Percentiles rank a stretch among this genome's conserved stretches.
phyloP scores from a whole-genome alignment of 2,888 invertebrate species.

The Polydesmus complanatus region DNA sequence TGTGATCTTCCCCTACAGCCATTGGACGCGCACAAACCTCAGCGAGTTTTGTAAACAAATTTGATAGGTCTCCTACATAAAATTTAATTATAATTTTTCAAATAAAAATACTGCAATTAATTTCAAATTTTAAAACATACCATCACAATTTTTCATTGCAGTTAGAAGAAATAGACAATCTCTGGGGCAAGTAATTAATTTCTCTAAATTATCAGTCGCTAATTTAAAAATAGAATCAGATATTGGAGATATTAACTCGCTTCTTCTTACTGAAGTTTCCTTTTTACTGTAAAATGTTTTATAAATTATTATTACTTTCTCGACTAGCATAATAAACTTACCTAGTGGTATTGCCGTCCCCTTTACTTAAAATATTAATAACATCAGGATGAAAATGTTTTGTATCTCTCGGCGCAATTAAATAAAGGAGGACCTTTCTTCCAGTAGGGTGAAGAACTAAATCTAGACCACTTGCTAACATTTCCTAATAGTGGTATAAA shows the following conservation, averaged over 20 bases:
- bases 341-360: slow-evolving; percentile 52
- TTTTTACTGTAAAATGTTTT: slow-evolving; percentile 7
- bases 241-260: slow-evolving; percentile 4
- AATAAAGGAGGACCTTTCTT: slow-evolving; percentile 70
- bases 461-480: slow-evolving; percentile 50
- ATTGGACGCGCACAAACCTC: slow-evolving; percentile 1
- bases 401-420: slow-evolving; percentile 66
- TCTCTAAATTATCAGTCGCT: not conserved
- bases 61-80: not conserved
- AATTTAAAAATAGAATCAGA: not conserved
- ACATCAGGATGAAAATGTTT: slow-evolving; percentile 70
- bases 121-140: not conserved
- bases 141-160: not conserved
- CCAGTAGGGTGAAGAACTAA: slow-evolving; percentile 67
- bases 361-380: slow-evolving; percentile 55
- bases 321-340: slow-evolving; percentile 19
- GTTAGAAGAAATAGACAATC: slow-evolving; percentile 1
- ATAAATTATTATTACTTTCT: too few species aligned
- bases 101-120: not conserved
- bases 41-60: not conserved
- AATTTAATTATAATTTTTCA: not conserved
- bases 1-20: not conserved
- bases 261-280: not conserved
- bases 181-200: not conserved
- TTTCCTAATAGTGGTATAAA: slow-evolving; percentile 33